These are phyloP conservation scores for Odontamblyopus rebecca DNA, from an alignment of 2,797 vertebrate species.

Conservation along the genomic window DNA sequence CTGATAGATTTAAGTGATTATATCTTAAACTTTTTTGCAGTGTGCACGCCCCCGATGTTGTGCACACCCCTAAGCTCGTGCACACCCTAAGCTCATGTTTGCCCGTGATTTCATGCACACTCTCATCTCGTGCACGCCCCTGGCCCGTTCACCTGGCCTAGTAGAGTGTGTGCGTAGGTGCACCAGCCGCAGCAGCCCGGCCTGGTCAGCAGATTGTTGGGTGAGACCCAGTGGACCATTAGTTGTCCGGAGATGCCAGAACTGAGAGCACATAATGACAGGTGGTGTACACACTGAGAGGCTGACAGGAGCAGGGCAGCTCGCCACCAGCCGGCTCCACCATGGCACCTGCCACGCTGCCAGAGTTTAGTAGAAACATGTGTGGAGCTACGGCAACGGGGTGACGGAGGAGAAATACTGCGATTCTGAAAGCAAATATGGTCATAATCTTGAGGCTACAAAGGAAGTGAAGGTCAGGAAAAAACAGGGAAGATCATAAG, in stretches of 20 bases:
- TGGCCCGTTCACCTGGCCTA: constrained; percentile 12
- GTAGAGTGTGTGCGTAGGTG: constrained; percentile 27
- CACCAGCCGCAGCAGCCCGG: constrained; percentile 34
- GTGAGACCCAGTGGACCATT: constrained; percentile 72
- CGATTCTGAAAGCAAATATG: not conserved
- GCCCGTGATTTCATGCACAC: not conserved
- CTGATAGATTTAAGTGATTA: no score
- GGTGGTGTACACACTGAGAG: constrained; percentile 69
- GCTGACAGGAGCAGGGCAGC: constrained; percentile 70
- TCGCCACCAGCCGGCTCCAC: constrained; percentile 71
- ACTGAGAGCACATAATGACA: constrained; percentile 72
- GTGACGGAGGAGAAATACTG: constrained; percentile 15
- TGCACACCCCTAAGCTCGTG: not conserved
- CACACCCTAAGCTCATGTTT: not conserved
- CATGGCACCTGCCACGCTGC: constrained; percentile 52
- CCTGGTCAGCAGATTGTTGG: constrained; percentile 75
- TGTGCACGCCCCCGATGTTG: no score
- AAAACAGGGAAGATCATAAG: not conserved
- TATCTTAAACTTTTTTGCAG: no score
- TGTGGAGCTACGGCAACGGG: constrained; percentile 47
- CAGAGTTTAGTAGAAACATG: constrained; percentile 53
- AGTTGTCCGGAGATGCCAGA: constrained; percentile 61
- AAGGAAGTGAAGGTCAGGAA: not conserved
- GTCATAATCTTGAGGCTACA: not conserved
- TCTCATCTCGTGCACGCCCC: not conserved